Conservation (phyloP, 2,113 vertebrate genomes). For the Osmerus mordax region DNA sequence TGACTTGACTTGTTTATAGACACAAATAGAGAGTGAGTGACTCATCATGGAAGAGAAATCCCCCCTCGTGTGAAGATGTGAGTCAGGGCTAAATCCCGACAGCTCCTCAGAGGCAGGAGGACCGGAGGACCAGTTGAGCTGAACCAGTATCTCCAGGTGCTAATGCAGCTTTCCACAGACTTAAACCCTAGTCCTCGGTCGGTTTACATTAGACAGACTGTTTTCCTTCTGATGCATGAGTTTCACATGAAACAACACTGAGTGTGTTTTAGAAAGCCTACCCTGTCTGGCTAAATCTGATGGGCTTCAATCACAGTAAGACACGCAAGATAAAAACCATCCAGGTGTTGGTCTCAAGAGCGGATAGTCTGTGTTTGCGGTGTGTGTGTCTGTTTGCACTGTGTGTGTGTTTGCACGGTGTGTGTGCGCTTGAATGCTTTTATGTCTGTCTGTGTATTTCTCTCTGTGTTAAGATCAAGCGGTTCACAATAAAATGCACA, state of each 20-base stretch:
- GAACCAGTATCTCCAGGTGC: too few species aligned
- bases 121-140: too few species aligned
- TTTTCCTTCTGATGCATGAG: constrained; percentile 4
- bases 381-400: background rate
- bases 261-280: background rate
- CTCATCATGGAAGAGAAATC: too few species aligned
- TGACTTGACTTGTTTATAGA: too few species aligned
- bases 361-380: constrained; percentile 3
- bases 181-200: constrained; percentile 3
- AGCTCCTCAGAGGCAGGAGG: too few species aligned
- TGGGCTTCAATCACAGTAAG: background rate
- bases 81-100: too few species aligned
- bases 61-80: too few species aligned
- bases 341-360: constrained; percentile 2
- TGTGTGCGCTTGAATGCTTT: background rate
- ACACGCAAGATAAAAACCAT: constrained; percentile 2
- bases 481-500: background rate
- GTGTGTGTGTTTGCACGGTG: background rate
- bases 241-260: background rate
- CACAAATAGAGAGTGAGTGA: too few species aligned
- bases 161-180: constrained; percentile 38
- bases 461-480: too few species aligned
- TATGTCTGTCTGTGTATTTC: background rate
- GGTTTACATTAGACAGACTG: background rate
- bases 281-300: background rate